Evolutionary conservation across 2,113 vertebrate species (phyloP), one percentile per base, ranked within the genome.

Genomic region (Uria aalge): DNA sequence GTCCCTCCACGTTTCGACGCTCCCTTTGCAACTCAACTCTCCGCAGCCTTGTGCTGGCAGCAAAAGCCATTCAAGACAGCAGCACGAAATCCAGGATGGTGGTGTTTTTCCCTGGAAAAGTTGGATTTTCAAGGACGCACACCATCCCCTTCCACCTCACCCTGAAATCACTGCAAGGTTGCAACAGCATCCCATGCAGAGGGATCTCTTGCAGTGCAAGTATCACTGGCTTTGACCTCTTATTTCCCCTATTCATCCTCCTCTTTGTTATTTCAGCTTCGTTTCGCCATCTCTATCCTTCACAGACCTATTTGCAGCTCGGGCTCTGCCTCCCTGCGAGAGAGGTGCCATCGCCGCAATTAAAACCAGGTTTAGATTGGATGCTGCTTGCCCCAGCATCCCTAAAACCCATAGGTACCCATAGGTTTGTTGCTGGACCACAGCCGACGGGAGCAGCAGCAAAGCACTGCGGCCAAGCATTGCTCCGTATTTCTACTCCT

Each of bases 1-100:
- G 34, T 32, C 16, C 2, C 24, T 66, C 75, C 9, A 0, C 2
- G 0, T 53, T 30, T 26, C 3, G 0, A 29, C 1, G 0, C 2
- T 47, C 18, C 38, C 62, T 29, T 40, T 21, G 43, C 32, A 15
- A 6, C 55, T 57, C 77, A 4, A 5, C 38, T 22, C 30, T 36
- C 59, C 1, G 5, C 63, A 38, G 27, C 43, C 24, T 34, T 1
- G 1, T 3, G 12, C 22, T 8, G 40, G 22, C 45, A 60, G 19
- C n/a, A 22, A 34, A n/a, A 29, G 15, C 60, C 1, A 0, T 15
- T 27, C 3, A 6, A 40, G 64, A 20, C 2, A 55, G 45, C 2
- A 1, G 6, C 1, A 0, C 18, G 41, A 63, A 14, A 34, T 40
- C 5, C 0, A 0, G 7, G 22, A 11, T 3, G 2, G 14, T 4